phyloP scores from a whole-genome alignment of 2,113 vertebrate genomes.

The Rhegmatorhina hoffmannsi region DNA sequence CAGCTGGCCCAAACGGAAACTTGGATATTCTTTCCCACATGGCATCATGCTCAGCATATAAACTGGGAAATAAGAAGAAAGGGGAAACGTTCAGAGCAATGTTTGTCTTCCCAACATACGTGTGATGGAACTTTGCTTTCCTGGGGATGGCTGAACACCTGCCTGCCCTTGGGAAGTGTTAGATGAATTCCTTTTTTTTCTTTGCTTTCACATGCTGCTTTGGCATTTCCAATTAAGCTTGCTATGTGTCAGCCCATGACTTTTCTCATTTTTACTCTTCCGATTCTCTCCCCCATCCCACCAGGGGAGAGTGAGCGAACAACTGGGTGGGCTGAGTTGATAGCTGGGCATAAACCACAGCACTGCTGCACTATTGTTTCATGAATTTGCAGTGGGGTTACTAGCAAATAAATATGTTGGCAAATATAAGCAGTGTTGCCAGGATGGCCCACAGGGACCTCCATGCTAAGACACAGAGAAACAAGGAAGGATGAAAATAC shows the following conservation, averaged over 20 bases:
- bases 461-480: background rate
- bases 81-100: background rate
- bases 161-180: background rate
- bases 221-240: background rate
- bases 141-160: background rate
- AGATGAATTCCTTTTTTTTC: background rate
- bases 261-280: background rate
- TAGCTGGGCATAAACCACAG: background rate
- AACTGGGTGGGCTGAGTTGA: fast-evolving
- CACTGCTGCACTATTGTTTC: background rate
- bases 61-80: background rate
- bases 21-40: background rate
- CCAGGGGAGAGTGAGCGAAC: fast-evolving
- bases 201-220: background rate
- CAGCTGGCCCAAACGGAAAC: background rate
- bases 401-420: background rate
- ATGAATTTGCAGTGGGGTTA: background rate
- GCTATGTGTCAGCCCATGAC: background rate
- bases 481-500: background rate
- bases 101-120: background rate
- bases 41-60: background rate
- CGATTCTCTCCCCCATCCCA: background rate
- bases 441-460: background rate
- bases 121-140: background rate
- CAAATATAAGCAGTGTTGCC: background rate